Evolutionary conservation across 1,140 invertebrate genomes (phyloP).

Genomic region (Lasaia peninsularis): DNA sequence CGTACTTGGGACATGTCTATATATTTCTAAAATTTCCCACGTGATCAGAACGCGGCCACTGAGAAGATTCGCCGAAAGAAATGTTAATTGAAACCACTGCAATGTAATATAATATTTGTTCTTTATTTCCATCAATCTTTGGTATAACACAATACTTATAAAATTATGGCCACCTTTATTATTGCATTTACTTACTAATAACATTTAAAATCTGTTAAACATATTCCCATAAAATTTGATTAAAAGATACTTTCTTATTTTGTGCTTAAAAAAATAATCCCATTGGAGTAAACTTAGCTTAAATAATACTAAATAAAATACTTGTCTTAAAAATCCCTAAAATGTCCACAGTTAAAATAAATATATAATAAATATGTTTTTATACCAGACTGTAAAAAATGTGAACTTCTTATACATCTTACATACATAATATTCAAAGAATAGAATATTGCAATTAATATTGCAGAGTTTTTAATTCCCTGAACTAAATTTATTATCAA

Average conservation of each 20-base stretch:
- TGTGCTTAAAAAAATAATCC: background rate
- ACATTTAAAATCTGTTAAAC: conserved; percentile 7
- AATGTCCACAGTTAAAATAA: background rate
- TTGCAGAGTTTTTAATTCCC: too few relatives aligned
- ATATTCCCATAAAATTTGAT: conserved; percentile 21
- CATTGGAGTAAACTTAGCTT: background rate
- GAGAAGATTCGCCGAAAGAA: too few relatives aligned
- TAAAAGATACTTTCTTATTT: background rate
- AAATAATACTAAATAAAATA: conserved; percentile 1
- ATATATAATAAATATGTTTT: background rate
- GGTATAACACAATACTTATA: conserved; percentile 12
- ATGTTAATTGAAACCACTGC: background rate
- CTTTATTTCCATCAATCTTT: conserved; percentile 13
- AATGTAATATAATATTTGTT: conserved; percentile 12
- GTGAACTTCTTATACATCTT: too few relatives aligned
- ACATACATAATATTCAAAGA: too few relatives aligned
- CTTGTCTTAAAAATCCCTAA: background rate
- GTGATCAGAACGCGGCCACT: too few relatives aligned
- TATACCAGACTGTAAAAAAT: too few relatives aligned
- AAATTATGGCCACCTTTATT: conserved; percentile 17
- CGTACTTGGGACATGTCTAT: too few relatives aligned
- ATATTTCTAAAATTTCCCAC: too few relatives aligned
- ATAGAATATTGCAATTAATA: too few relatives aligned
- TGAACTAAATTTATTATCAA: too few relatives aligned
- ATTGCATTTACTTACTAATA: conserved; percentile 15